Base-by-base conservation (phyloP, 2,113 vertebrate genomes). In the Quiscalus mexicanus region DNA sequence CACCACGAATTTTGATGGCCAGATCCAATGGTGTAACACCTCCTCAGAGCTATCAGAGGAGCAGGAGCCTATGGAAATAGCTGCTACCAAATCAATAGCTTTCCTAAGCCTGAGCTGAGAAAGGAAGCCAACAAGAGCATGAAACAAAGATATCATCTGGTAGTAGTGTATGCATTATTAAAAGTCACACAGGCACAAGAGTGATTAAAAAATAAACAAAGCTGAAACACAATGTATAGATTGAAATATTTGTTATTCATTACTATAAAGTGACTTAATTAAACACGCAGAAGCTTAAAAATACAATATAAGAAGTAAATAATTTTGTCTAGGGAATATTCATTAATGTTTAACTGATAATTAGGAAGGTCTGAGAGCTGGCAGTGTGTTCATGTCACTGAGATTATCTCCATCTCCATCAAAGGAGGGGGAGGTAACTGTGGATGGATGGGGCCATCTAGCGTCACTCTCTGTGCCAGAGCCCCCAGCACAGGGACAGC, bases 401-500 rank as follows among this genome's bases (percentile, higher is more conserved):
- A 67, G 70, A 58, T 64, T 4, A 16, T 42, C 28, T 50, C 62
- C 27, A 12, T 24, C 56, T 33, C 59, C n/a, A 0, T 4, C 8
- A 25, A 8, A 67, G 70, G 59, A 65, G 33, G n/a, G 12, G 21
- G 58, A 33, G 53, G 35, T 64, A 88, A 86, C 60, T 31, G 52
- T 37, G 82, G 74, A 60, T 21, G 10, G 62, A 74, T 58, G 53
- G 90, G 41, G 96, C 95, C 95, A 93, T n/a, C 92, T 92, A 92
- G 96, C 5, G 96, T 91, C n/a, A 15, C 47, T 84, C 5, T 84
- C 10, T 9, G 30, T 21, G 42, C 27, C 13, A 9, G 19, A 75
- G 84, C 22, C 60, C 16, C 41, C 0, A 6, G 44, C 56, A 35
- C 14, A 52, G 71, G 37, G 59, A 50, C 62, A 49, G 35, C 33